Percentiles rank a stretch among this genome's conserved stretches.
These are phyloP conservation scores for Tipula unca DNA, from an alignment of 2,888 invertebrate genomes.

Conservation along the genomic window DNA sequence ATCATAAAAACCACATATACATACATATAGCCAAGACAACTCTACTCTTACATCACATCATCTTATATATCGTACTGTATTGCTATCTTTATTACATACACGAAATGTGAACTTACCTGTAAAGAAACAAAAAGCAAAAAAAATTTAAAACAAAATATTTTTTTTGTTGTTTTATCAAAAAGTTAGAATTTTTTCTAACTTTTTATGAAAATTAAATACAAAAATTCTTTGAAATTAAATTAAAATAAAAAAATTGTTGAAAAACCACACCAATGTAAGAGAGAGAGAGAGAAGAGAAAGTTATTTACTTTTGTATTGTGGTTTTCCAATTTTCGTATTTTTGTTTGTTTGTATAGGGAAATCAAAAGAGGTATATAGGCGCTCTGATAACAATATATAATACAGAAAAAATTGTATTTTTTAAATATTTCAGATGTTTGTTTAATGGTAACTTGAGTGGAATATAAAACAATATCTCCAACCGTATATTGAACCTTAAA, in stretches of 20 bases:
- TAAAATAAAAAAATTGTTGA: neutral
- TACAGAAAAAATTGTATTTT: too few relatives aligned
- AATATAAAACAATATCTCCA: too few relatives aligned
- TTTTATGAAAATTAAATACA: neutral
- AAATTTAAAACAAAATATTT: neutral
- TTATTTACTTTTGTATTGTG: neutral
- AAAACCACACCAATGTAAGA: neutral
- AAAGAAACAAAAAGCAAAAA: neutral
- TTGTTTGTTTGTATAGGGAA: neutral
- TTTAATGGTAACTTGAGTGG: too few relatives aligned
- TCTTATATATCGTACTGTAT: neutral
- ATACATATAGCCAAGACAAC: too few relatives aligned
- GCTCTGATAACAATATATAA: neutral
- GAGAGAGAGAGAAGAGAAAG: neutral
- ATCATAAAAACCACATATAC: neutral
- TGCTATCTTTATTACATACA: neutral
- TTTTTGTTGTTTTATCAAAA: neutral
- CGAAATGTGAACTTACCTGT: neutral
- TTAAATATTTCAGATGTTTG: too few relatives aligned
- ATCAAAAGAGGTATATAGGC: neutral
- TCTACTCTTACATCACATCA: neutral
- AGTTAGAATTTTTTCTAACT: neutral
- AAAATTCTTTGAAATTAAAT: neutral
- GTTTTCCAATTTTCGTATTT: neutral
- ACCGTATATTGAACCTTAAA: too few relatives aligned